These are phyloP conservation scores for Acleris literana DNA, from an alignment of 2,888 invertebrate species.

Conservation along the genomic window DNA sequence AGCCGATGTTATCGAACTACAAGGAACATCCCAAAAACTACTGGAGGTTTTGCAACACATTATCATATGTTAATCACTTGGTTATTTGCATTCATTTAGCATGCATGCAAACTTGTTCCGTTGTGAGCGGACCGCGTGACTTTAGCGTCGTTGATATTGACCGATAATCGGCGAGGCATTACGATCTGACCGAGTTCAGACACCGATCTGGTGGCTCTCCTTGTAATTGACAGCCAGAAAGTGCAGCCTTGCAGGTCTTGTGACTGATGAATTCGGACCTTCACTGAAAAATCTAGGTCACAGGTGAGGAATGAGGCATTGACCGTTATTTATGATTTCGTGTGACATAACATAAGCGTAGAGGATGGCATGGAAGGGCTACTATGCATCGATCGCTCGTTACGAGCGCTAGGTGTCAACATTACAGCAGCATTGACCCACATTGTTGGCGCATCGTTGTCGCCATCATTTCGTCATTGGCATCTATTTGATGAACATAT, in stretches of 20 bases:
- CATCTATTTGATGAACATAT: conserved; percentile 8
- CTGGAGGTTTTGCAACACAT: conserved; percentile 15
- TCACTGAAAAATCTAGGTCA: background rate
- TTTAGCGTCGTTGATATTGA: conserved; percentile 27
- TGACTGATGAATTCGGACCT: conserved; percentile 2
- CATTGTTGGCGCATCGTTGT: conserved; percentile 50
- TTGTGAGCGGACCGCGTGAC: conserved; percentile 22
- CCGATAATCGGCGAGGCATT: conserved; percentile 33
- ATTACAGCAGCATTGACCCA: conserved; percentile 73
- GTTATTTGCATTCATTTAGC: conserved; percentile 13
- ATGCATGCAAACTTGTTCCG: conserved; percentile 19
- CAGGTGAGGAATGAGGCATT: no score
- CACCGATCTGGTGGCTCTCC: conserved; percentile 28
- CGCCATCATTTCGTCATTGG: conserved; percentile 48
- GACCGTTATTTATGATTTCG: no score
- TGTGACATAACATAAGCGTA: no score
- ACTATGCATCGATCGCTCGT: conserved; percentile 38
- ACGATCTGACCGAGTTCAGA: conserved; percentile 31
- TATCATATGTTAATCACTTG: background rate
- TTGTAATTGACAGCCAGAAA: conserved; percentile 32
- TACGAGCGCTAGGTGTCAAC: conserved; percentile 58
- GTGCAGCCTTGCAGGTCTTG: conserved; percentile 12
- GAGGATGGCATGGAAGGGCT: background rate
- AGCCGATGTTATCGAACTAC: conserved; percentile 23
- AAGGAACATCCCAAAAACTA: conserved; percentile 18